Evolutionary conservation across 1,140 invertebrate species (phyloP), one percentile per base, ranked within the genome.

Genomic region (Cydia amplana): DNA sequence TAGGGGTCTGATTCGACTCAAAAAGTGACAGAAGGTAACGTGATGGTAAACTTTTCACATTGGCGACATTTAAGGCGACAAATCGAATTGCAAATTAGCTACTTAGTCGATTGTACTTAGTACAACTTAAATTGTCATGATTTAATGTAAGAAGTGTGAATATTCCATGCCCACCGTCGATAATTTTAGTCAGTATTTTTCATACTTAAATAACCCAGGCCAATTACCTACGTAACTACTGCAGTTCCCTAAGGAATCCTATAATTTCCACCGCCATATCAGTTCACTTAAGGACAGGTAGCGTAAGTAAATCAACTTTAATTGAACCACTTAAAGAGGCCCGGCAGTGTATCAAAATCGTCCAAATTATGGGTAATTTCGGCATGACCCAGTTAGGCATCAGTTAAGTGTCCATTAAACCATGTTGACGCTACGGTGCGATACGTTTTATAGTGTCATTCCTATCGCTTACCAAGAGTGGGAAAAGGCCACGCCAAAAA

Each of bases 361-460:
- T 60, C 20, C 9, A 60, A 60, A 60, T 60, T 60, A 60, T 60
- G 55, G 55, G 55, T 60, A 60, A 60, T 60, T 60, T 60, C 6
- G 20, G 2, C 20, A 60, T 60, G 55, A 60, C 55, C 55, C 55
- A 60, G 55, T 60, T 60, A 10, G 20, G 6, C 51, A 18, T 55
- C 16, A 49, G 46, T 49, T 49, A 60, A 60, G 18, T 60, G 55
- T 60, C 55, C 9, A 60, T 23, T 60, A 60, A 60, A 60, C 51
- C 51, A 18, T 6, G 18, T 23, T 60, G 55, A 60, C 55, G 46
- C 46, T 1, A 20, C 55, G 55, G 20, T 23, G 20, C n/a, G n/a
- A 18, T 55, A 55, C 51, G 51, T 18, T 55, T 55, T 55, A 18
- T 18, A 18, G 12, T 55, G n/a, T 9, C 43, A 7, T 16, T 46